Base-by-base conservation (phyloP, 1,140 invertebrate species). In the Neodiprion lecontei region DNA sequence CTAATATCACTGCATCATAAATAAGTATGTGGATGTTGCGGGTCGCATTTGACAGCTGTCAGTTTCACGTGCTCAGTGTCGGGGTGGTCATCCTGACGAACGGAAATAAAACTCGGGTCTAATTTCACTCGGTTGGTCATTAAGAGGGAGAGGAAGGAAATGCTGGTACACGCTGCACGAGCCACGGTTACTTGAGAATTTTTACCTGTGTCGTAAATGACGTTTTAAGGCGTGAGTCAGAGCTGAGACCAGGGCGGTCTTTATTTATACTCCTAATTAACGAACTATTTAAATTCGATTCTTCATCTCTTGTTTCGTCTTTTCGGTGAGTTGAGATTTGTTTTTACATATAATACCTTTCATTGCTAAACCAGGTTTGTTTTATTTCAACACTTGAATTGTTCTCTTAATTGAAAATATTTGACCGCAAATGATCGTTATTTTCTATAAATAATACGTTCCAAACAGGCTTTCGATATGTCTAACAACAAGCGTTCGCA, bases 401-500 rank as follows among this genome's bases (percentile, higher is more conserved):
- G 28, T 40, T 40, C 28, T 3, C 2, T 40, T 40, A 5, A 40
- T 2, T 40, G 5, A 40, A 40, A 40, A 40, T 3, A 40, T 40
- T 40, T 40, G 1, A 40, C 28, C 28, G 5, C 28, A 40, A 21
- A 21, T 21, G 17, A 21, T 21, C 17, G 17, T 21, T 40, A 5
- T 40, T 5, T 40, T 40, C 28, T 40, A 2, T 40, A 40, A 40
- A 5, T 40, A 40, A 40, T 40, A 40, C 28, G 1, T 40, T 40
- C 28, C 28, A 40, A 1, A 40, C 28, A 17, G 47, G 70, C 7
- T 71, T 7, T 49, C n/a, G 85, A 76, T 79, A 94, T 94, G 92
- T 89, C 92, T 8, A 96, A 95, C 9, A 61, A 61, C 53, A 61
- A 61, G 88, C 90, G 94, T 82, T 82, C 81, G 69, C 95, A 95